A percentile compares a stretch with the other conserved stretches of the same genome.
Conservation (phyloP, 2,797 vertebrate genomes). For the Poecilia wingei region DNA sequence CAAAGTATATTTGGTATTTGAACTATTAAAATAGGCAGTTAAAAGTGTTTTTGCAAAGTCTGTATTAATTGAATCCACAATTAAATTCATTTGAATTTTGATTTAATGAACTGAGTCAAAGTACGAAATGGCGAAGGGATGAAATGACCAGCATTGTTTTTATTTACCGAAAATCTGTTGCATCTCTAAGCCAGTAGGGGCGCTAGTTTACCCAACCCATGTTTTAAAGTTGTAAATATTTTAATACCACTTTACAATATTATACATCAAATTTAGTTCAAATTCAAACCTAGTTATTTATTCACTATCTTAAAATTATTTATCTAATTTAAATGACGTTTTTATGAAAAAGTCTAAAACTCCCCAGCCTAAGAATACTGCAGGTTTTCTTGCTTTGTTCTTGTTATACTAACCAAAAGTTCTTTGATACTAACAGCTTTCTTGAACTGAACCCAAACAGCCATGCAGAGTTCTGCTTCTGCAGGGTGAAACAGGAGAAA, state of each 20-base stretch:
- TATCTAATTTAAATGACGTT: slow-evolving; percentile 5
- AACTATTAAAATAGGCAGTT: no score
- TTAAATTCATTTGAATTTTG: no score
- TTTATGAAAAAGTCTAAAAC: background rate
- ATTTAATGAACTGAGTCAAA: background rate
- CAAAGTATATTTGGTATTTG: no score
- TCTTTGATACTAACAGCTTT: slow-evolving; percentile 59
- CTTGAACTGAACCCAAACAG: slow-evolving; percentile 23
- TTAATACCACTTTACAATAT: slow-evolving; percentile 36
- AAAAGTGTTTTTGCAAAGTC: background rate
- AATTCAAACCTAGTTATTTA: slow-evolving; percentile 7
- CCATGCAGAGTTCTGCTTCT: slow-evolving; percentile 10
- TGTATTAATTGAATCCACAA: background rate
- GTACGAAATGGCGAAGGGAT: background rate
- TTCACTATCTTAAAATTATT: slow-evolving; percentile 8
- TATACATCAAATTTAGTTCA: slow-evolving; percentile 31
- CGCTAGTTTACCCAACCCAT: slow-evolving; percentile 52
- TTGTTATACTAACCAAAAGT: slow-evolving; percentile 52
- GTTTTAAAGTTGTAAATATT: slow-evolving; percentile 76
- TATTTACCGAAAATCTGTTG: slow-evolving; percentile 33
- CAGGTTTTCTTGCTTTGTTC: slow-evolving; percentile 20
- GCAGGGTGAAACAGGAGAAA: slow-evolving; percentile 62
- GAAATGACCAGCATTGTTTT: slow-evolving; percentile 1
- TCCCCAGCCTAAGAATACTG: slow-evolving; percentile 10
- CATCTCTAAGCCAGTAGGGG: slow-evolving; percentile 56